Evolutionary conservation across 2,888 invertebrate species (phyloP).

Genomic region (Tiliacea citrago): DNA sequence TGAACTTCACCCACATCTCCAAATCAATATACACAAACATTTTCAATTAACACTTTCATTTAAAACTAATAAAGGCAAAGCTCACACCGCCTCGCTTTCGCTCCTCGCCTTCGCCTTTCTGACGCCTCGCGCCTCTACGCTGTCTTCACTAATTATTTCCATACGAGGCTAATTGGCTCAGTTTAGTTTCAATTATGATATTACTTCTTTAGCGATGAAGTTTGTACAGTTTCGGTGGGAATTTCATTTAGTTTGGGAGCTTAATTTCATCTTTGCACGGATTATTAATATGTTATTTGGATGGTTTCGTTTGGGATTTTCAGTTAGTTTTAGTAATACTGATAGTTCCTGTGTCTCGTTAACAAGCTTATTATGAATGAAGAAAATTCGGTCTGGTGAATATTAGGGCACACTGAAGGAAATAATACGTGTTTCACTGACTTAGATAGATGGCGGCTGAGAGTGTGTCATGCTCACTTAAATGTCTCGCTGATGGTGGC

Average conservation of each 20-base stretch:
- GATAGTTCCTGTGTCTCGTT: not conserved
- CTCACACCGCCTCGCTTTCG: not conserved
- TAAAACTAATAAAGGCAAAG: conserved; percentile 23
- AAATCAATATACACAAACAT: not conserved
- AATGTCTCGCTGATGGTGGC: no score
- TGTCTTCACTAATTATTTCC: conserved; percentile 65
- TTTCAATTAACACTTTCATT: conserved; percentile 23
- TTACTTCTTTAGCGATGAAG: conserved; percentile 55
- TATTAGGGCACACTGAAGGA: not conserved
- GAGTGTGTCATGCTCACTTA: no score
- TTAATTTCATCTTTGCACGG: conserved; percentile 29
- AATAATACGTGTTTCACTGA: no score
- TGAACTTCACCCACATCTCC: not conserved
- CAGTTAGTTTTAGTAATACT: not conserved
- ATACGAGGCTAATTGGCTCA: conserved; percentile 65
- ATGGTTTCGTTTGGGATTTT: not conserved
- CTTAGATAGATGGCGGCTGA: no score
- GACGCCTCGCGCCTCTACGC: conserved; percentile 13
- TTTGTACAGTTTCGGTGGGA: conserved; percentile 31
- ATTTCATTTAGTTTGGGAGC: conserved; percentile 31
- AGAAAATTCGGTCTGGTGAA: not conserved
- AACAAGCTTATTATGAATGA: not conserved
- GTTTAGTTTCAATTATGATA: conserved; percentile 68
- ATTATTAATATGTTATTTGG: conserved; percentile 37
- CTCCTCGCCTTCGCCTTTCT: not conserved